Evolutionary conservation across 2,888 invertebrate genomes (phyloP).

Genomic region (Polietes domitor): DNA sequence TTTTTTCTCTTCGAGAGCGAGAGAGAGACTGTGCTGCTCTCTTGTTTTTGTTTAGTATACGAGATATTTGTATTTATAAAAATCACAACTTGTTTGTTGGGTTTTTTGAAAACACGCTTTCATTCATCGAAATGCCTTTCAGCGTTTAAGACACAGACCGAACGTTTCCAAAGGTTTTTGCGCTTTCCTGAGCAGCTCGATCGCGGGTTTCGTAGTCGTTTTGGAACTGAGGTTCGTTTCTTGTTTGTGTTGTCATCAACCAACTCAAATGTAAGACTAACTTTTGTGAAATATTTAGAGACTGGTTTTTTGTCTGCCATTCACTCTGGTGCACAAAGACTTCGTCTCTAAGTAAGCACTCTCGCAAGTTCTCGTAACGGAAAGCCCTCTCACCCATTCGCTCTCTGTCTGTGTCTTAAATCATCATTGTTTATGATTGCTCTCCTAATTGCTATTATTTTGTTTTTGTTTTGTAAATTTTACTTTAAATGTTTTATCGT

Average conservation of each 20-base stretch:
- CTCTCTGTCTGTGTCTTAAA: neutral
- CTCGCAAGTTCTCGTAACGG: neutral
- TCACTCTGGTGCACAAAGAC: neutral
- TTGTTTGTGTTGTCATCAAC: constrained; percentile 61
- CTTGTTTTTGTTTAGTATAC: neutral
- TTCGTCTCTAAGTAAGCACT: constrained; percentile 6
- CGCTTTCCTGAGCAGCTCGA: constrained; percentile 42
- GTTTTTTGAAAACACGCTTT: constrained; percentile 59
- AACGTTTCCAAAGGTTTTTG: neutral
- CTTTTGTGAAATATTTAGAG: constrained; percentile 47
- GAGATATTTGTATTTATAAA: constrained; percentile 22
- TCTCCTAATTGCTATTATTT: neutral
- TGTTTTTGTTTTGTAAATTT: constrained; percentile 4
- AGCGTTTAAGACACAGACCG: constrained; percentile 41
- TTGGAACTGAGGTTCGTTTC: constrained; percentile 19
- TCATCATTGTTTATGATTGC: neutral
- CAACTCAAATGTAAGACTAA: constrained; percentile 59
- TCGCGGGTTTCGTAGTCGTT: neutral
- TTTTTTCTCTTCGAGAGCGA: constrained; percentile 16
- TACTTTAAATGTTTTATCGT: neutral
- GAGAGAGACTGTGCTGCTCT: neutral
- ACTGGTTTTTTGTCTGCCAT: constrained; percentile 63
- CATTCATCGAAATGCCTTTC: constrained; percentile 51
- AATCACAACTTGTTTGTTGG: constrained; percentile 10
- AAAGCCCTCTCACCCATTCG: constrained; percentile 17